Conservation (phyloP, 1,140 invertebrate species). For the Cepaea nemoralis region DNA sequence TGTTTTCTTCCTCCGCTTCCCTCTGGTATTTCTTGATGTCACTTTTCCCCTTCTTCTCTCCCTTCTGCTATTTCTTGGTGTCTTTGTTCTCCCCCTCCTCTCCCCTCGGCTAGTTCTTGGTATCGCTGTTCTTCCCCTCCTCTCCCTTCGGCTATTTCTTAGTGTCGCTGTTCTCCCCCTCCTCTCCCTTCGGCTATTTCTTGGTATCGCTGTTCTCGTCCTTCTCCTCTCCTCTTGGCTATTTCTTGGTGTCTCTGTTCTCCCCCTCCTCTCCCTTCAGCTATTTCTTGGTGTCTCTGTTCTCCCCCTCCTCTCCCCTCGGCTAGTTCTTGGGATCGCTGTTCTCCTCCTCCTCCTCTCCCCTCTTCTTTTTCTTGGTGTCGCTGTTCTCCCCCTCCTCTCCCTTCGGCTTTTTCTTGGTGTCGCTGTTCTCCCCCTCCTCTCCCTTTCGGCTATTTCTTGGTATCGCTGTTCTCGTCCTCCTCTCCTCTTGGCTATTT, state of each 20-base stretch:
- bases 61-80: too few relatives aligned
- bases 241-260: not conserved
- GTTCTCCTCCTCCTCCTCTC: conserved; percentile 1
- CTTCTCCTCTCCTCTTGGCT: too few relatives aligned
- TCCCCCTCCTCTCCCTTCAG: not conserved
- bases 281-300: not conserved
- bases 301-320: not conserved
- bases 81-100: too few relatives aligned
- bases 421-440: not conserved
- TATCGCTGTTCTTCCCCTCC: too few relatives aligned
- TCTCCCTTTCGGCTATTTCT: not conserved
- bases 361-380: not conserved
- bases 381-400: not conserved
- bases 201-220: not conserved
- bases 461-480: not conserved
- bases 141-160: not conserved
- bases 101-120: too few relatives aligned
- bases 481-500: not conserved
- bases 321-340: conserved; percentile 2
- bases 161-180: not conserved
- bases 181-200: not conserved
- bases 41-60: too few relatives aligned
- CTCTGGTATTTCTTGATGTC: too few relatives aligned
- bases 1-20: too few relatives aligned
- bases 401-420: not conserved